Evolutionary conservation across 2,888 invertebrate species (phyloP).

Genomic region (Tubiluchus corallicola): DNA sequence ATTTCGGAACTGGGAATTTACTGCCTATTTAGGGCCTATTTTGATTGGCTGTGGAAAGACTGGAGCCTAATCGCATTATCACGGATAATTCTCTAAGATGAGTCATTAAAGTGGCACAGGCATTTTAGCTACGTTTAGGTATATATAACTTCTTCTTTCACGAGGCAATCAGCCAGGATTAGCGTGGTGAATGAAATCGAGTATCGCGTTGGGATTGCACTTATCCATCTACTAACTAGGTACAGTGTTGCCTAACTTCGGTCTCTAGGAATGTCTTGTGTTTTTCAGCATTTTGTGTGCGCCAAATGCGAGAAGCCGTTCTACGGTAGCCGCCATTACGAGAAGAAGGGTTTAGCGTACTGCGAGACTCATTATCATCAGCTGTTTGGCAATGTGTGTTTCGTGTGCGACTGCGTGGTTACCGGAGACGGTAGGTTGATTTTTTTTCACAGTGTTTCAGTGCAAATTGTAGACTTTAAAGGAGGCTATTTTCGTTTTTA

Average conservation of each 20-base stretch:
- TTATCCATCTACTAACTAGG: background rate
- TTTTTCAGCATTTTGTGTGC: conserved; percentile 83
- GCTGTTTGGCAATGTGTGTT: conserved; percentile 94
- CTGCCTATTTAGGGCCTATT: too few relatives aligned
- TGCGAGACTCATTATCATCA: conserved; percentile 98
- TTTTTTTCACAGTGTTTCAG: too few relatives aligned
- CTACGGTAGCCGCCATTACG: conserved; percentile 94
- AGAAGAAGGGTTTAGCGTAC: conserved; percentile 93
- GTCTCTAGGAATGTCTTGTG: conserved; percentile 2
- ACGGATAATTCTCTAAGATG: too few relatives aligned
- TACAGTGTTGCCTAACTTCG: background rate
- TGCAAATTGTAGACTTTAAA: too few relatives aligned
- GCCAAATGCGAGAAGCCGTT: conserved; percentile 99
- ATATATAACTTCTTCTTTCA: conserved; percentile 4
- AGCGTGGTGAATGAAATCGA: too few relatives aligned
- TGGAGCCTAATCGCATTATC: too few relatives aligned
- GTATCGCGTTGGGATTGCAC: background rate
- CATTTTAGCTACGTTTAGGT: conserved; percentile 2
- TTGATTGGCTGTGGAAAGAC: too few relatives aligned
- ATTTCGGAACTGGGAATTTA: too few relatives aligned
- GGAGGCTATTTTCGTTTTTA: too few relatives aligned
- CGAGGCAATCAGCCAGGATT: too few relatives aligned
- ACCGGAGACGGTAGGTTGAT: conserved; percentile 83
- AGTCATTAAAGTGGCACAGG: too few relatives aligned
- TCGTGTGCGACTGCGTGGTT: conserved; percentile 95